Base-by-base conservation (phyloP, 2,888 invertebrate genomes). In the Venusia cambrica region DNA sequence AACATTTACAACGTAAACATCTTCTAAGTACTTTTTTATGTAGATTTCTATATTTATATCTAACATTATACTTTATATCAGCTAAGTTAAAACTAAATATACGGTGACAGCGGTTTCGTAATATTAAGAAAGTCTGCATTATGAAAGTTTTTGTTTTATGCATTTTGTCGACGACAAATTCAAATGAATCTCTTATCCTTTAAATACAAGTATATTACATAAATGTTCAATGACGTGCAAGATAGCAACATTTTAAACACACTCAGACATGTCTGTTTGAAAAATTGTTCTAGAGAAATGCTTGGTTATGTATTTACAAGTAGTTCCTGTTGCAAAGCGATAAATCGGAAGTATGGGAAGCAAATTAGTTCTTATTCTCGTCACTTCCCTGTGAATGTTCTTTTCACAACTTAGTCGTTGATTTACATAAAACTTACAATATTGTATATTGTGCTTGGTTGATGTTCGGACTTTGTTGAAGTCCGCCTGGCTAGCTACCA, bases 361-460 rank as follows among this genome's bases (percentile, higher is more conserved):
- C 14, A 26, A 37, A 36, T 45, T 31, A 24, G 22, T 45, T 45
- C 38, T 33, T 39, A 10, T 22, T 32, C 10, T 30, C 20, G n/a
- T 33, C n/a, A 38, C 66, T 75, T 73, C 75, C 76, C 57, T 73
- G 75, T 69, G 73, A 77, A 71, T 51, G 54, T 53, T 60, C 62
- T 62, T 53, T 55, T 57, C 51, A 48, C 39, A 34, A 30, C 38
- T 39, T 42, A 47, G 39, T 53, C 60, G 67, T 69, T 62, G 60
- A 66, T 68, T 62, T 64, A 60, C 58, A 57, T 64, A 58, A n/a
- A n/a, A n/a, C n/a, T n/a, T n/a, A n/a, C n/a, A n/a, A n/a, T n/a
- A n/a, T n/a, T n/a, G n/a, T n/a, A n/a, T n/a, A n/a, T n/a, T n/a
- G n/a, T n/a, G n/a, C n/a, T n/a, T n/a, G n/a, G n/a, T n/a, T n/a